These are phyloP conservation scores for Pelagia noctiluca DNA, from an alignment of 30 jellyfish, hydroid and myxozoan species.

Conservation along the genomic window DNA sequence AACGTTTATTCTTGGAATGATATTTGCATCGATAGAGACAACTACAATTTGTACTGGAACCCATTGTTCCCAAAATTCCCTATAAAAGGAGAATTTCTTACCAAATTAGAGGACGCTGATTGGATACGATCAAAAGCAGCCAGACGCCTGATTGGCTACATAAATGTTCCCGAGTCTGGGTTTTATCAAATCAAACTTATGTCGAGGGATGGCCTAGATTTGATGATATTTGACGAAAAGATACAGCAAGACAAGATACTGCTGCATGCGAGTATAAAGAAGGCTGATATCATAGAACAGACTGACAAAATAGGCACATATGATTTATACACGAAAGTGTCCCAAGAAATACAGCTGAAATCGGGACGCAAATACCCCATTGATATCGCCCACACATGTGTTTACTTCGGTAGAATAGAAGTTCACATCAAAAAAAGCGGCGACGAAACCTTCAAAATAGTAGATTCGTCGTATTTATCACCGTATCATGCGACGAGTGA, in stretches of 20 bases:
- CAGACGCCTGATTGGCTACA: slow-evolving; percentile 65
- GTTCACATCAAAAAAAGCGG: slow-evolving; percentile 17
- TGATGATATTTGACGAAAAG: slow-evolving; percentile 22
- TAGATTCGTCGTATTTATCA: slow-evolving; percentile 29
- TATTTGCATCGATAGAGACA: slow-evolving; percentile 56
- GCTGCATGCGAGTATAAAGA: not conserved
- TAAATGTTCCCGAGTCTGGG: slow-evolving; percentile 48
- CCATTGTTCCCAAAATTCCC: slow-evolving; percentile 84
- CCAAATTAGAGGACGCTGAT: slow-evolving; percentile 59
- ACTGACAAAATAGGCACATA: not conserved
- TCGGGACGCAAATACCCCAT: slow-evolving; percentile 43
- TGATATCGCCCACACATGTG: slow-evolving; percentile 23
- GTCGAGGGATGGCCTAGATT: slow-evolving; percentile 61
- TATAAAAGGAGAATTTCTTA: slow-evolving; percentile 38
- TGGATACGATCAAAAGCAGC: slow-evolving; percentile 10
- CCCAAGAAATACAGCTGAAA: slow-evolving; percentile 47
- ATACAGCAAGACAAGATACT: not conserved
- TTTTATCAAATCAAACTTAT: slow-evolving; percentile 52
- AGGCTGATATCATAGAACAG: slow-evolving; percentile 20
- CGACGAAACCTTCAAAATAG: not conserved
- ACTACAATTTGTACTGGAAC: slow-evolving; percentile 62
- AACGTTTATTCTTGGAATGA: slow-evolving; percentile 72
- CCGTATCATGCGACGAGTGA: slow-evolving; percentile 17
- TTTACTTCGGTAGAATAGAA: slow-evolving; percentile 16
- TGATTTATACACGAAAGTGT: not conserved